Base-by-base conservation (phyloP, 2,797 vertebrate species). In the Eutrigla gurnardus region DNA sequence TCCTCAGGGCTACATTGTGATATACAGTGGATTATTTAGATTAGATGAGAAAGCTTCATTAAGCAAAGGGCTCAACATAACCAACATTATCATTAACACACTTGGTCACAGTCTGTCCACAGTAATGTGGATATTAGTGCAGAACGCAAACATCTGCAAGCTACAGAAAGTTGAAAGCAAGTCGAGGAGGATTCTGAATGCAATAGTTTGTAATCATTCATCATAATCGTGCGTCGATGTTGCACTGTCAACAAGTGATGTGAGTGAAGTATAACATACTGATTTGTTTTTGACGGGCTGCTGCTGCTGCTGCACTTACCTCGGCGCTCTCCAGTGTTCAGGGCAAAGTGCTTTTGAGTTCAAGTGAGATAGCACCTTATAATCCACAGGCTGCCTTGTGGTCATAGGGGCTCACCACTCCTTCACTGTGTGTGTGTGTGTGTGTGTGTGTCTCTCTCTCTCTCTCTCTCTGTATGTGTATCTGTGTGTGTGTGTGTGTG, bases 231-330 rank as follows among this genome's bases (percentile, higher is more conserved):
- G 39, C 6, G 1, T 54, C 32, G 9, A 49, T 62, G 3, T 35
- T 49, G 14, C 25, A 37, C 10, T 9, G 57, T 73, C n/a, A 57
- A 14, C 3, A 59, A 62, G 73, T 45, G 11, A 33, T 65, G 4
- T 25, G 40, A 47, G 12, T 66, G 32, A 10, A 74, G 60, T 64
- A 36, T 43, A 11, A 55, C 18, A 49, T 57, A 57, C 45, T 70
- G 47, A 69, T 75, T 74, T 0, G 11, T 78, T 70, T 73, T 77
- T 61, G 3, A 78, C 36, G 63, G 64, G 14, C 49, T 53, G 50
- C 62, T 58, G 61, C 66, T 73, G 55, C 71, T 54, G 42, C 62
- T 25, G 25, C 25, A 25, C 90, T 88, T 92, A 93, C 92, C 92
- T 87, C 6, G 36, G 49, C 67, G 82, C 61, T 70, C 47, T 80